Evolutionary conservation across 2,113 vertebrate species (phyloP), one percentile per base, ranked within the genome.

Genomic region (Erythrocercus mccallii): DNA sequence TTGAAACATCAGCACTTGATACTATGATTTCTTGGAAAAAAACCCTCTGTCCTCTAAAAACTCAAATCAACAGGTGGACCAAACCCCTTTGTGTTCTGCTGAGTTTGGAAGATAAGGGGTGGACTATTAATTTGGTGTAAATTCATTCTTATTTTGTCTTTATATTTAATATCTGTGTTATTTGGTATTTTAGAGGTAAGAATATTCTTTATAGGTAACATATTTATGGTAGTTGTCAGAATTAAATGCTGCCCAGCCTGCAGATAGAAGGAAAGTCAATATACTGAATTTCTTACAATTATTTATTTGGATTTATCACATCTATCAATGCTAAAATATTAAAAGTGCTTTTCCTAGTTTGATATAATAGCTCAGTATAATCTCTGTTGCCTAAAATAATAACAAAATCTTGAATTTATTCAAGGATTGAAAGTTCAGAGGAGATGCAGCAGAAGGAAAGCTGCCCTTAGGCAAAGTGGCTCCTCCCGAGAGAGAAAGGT

Each of bases 341-440:
- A 24, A 65, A 31, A 76, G 44, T 45, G 42, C 8, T 22, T 69
- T 11, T 54, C 15, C 12, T 79, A 2, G 22, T 90, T 60, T 79
- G 61, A 40, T 80, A 7, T 5, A 38, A 10, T 53, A 76, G 51
- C 15, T 62, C 28, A 4, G 0, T 60, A 4, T 61, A 11, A 35
- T 79, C 12, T 89, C 47, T 81, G 69, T 44, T 84, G 65, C 48
- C 33, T 92, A 68, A 96, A 95, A 62, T 97, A 96, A 92, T 93
- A 13, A 93, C 81, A 35, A 88, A 86, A 88, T 93, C 71, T 88
- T 95, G 54, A 79, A 79, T 97, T 97, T 97, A n/a, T 97, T 97
- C 27, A 97, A 97, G 93, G 93, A 2, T 37, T 96, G 81, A 97
- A 97, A 92, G 56, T 97, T 73, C 74, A 56, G 96, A 95, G 94